Evolutionary conservation across 2,888 invertebrate species (phyloP), one percentile per base, ranked within the genome.

Genomic region (Augochlorella aurata): DNA sequence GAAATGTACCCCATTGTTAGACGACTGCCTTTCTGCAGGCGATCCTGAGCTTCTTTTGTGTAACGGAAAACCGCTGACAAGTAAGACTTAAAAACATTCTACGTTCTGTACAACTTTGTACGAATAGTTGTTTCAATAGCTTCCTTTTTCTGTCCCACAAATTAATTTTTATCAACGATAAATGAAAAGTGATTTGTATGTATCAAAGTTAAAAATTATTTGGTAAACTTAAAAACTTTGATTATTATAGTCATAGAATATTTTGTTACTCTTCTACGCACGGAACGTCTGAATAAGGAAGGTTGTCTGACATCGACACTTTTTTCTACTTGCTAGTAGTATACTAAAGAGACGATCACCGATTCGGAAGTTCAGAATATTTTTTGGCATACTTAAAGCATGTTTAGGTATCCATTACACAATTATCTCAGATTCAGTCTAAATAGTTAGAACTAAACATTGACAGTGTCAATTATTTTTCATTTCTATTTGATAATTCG

Each of bases 1-100:
- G 63, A 63, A 63, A 63, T 38, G 38, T 18, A 38, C 18, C 63
- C 38, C 38, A 63, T 63, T 63, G 63, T 63, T 63, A 63, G 63
- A 38, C 18, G 29, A 38, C 63, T 63, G 10, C 38, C 63, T 63
- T 63, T 63, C 63, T 63, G 63, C 38, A 38, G 63, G 63, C 63
- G 38, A 38, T 63, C 14, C 63, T 38, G 18, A 29, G 18, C 38
- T 63, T 38, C 63, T 63, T 63, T 38, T 38, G 38, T 63, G 9
- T 38, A 29, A 63, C 38, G 38, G 29, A 38, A 63, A 18, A 18
- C 63, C 29, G 38, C 38, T 29, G 9, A 10, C 63, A 63, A 63
- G 16, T 29, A 58, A 24, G 14, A 24, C 24, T 24, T 58, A 14
- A 14, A 14, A 58, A 58, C 14, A 58, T 0, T 29, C 58, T 8